Percentiles rank a stretch among this genome's conserved stretches.
These are phyloP conservation scores for Epinephelus malabaricus DNA, from an alignment of 2,797 vertebrate species.

Conservation along the genomic window DNA sequence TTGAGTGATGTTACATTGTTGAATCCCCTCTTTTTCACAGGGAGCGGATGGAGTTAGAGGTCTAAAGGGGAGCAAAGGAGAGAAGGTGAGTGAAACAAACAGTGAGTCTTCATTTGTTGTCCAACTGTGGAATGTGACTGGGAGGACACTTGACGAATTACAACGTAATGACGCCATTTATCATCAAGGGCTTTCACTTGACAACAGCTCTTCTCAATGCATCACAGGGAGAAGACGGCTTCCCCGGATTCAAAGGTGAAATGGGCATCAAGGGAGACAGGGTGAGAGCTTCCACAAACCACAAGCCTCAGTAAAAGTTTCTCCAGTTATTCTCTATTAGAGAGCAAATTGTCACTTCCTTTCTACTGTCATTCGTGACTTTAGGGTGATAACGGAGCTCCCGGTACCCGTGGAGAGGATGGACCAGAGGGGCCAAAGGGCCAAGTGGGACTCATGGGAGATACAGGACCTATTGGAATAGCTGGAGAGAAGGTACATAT, in stretches of 20 bases:
- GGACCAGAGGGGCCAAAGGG: constrained; percentile 92
- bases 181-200: constrained; percentile 30
- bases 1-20: background rate
- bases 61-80: constrained; percentile 93
- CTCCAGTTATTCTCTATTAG: background rate
- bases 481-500: constrained; percentile 89
- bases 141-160: constrained; percentile 24
- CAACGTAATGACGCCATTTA: constrained; percentile 38
- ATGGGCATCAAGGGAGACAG: constrained; percentile 91
- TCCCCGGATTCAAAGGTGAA: constrained; percentile 93
- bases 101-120: constrained; percentile 16
- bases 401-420: constrained; percentile 90
- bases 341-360: background rate
- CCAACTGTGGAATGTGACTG: constrained; percentile 19
- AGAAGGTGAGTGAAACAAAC: constrained; percentile 87
- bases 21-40: constrained; percentile 73
- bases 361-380: constrained; percentile 9
- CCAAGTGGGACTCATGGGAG: constrained; percentile 86
- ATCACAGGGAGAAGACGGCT: constrained; percentile 93
- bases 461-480: constrained; percentile 83
- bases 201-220: constrained; percentile 41
- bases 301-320: constrained; percentile 7
- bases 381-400: constrained; percentile 88
- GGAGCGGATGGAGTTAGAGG: constrained; percentile 94
- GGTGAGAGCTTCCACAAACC: constrained; percentile 80